A percentile compares a stretch with the other conserved stretches of the same genome.
Conservation (phyloP, 2,797 vertebrate genomes). For the Sebastes diploproa region DNA sequence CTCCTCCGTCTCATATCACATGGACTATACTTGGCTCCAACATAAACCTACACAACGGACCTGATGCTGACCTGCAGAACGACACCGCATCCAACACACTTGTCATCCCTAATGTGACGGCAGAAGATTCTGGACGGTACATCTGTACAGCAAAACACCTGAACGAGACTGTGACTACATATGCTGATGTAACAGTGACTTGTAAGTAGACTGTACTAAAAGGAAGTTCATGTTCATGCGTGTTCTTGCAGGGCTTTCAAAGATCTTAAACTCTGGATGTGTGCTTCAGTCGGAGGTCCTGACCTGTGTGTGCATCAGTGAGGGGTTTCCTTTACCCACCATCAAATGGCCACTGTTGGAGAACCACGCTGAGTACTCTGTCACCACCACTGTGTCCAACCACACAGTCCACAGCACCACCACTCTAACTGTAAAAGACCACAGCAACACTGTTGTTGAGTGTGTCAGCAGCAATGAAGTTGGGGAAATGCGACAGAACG, state of each 20-base stretch:
- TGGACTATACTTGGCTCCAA: constrained; percentile 2
- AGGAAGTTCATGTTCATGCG: neutral
- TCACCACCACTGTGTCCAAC: constrained; percentile 2
- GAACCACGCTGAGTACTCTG: constrained; percentile 6
- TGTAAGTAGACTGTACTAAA: constrained; percentile 35
- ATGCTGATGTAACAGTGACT: constrained; percentile 36
- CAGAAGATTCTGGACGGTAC: constrained; percentile 47
- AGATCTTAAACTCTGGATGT: constrained; percentile 43
- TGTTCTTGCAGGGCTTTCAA: constrained; percentile 15
- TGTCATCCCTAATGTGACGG: constrained; percentile 9
- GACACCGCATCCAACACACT: constrained; percentile 16
- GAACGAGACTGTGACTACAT: neutral
- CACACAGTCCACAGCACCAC: constrained; percentile 31
- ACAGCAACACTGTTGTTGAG: neutral
- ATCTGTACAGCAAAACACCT: constrained; percentile 36
- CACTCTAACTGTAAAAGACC: neutral
- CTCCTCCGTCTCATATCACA: constrained; percentile 4
- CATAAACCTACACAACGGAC: neutral
- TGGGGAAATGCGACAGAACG: neutral
- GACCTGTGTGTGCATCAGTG: constrained; percentile 56
- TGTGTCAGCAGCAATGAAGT: constrained; percentile 34
- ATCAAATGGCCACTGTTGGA: constrained; percentile 54
- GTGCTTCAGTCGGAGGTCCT: neutral
- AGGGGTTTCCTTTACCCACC: constrained; percentile 41
- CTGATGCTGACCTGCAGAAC: neutral